Conservation (phyloP, 2,797 vertebrate genomes). For the Falco columbarius region DNA sequence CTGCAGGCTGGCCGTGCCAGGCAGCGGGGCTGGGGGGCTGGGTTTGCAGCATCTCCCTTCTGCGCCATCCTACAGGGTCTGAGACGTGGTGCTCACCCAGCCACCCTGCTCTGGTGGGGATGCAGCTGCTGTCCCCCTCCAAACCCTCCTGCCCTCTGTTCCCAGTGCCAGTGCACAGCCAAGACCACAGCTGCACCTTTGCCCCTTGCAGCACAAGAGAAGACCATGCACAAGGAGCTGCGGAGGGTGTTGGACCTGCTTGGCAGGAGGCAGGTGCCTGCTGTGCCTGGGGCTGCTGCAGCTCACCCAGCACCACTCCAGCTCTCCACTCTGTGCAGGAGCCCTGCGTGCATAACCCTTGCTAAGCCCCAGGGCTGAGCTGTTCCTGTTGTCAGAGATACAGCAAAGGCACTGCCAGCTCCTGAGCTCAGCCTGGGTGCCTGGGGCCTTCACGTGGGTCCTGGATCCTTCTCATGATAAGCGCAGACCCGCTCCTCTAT, state of each 20-base stretch:
- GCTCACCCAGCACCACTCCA: neutral
- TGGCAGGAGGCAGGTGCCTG: neutral
- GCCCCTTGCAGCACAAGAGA: neutral
- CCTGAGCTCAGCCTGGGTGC: neutral
- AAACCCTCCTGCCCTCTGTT: neutral
- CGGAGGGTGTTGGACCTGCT: neutral
- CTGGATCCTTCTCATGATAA: neutral
- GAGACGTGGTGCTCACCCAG: neutral
- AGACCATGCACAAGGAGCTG: fast-evolving
- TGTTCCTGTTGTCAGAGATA: conserved; percentile 13
- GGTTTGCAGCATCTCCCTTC: neutral
- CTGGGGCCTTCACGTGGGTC: neutral
- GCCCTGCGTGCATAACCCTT: fast-evolving
- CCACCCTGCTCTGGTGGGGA: neutral
- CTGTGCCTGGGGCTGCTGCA: neutral
- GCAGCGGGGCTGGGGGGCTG: neutral
- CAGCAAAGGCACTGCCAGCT: neutral
- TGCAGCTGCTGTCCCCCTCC: neutral
- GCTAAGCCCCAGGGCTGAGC: neutral
- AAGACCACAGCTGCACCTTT: neutral
- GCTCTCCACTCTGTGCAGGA: neutral
- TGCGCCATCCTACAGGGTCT: neutral
- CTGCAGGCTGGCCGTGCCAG: neutral
- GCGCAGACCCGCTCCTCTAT: neutral
- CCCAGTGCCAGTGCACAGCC: neutral